Percentiles rank a stretch among this genome's conserved stretches.
These are phyloP conservation scores for Holotrichia oblita DNA, from an alignment of 1,140 invertebrate genomes.

Conservation along the genomic window DNA sequence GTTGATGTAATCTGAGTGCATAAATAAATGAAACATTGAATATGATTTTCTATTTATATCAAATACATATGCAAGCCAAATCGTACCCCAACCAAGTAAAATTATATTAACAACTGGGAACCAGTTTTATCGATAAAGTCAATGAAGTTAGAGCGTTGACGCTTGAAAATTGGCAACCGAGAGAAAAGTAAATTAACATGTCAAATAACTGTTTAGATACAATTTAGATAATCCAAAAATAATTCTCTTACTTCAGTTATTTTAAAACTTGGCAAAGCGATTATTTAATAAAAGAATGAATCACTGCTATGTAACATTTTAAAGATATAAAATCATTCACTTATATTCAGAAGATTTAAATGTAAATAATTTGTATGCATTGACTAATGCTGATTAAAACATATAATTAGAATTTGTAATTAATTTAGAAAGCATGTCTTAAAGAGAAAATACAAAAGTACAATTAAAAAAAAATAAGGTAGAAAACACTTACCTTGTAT, in stretches of 20 bases:
- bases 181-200: neutral
- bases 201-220: neutral
- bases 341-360: too few relatives aligned
- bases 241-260: constrained; percentile 14
- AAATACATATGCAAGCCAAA: too few relatives aligned
- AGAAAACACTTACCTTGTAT: neutral
- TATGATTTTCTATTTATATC: too few relatives aligned
- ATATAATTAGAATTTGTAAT: neutral
- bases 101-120: too few relatives aligned
- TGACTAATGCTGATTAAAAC: too few relatives aligned
- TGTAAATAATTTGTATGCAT: too few relatives aligned
- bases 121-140: too few relatives aligned
- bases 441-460: neutral
- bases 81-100: too few relatives aligned
- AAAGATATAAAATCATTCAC: neutral
- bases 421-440: neutral
- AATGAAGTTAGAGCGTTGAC: too few relatives aligned
- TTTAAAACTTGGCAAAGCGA: neutral
- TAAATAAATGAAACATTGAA: too few relatives aligned
- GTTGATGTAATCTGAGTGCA: too few relatives aligned
- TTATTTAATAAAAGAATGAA: constrained; percentile 16
- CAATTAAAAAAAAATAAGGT: neutral
- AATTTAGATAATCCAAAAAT: constrained; percentile 13
- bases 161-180: neutral
- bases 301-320: neutral